Evolutionary conservation across 2,888 invertebrate genomes (phyloP).

Genomic region (Dryobotodes eremita): DNA sequence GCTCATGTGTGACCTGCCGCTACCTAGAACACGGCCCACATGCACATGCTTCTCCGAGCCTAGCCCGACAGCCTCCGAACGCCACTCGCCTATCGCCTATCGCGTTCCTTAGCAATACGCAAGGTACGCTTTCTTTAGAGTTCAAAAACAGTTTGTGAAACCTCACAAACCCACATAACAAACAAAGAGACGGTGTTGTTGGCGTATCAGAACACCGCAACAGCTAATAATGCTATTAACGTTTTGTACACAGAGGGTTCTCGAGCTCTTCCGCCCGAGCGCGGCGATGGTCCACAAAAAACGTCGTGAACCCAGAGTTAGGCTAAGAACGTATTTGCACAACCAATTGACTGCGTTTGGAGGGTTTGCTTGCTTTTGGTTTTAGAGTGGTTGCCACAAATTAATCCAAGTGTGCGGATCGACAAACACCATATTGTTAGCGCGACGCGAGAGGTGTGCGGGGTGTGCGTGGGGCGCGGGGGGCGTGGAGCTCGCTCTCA

Average conservation of each 20-base stretch:
- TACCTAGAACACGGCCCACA: neutral
- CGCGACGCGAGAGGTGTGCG: conserved; percentile 15
- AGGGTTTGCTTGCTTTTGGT: conserved; percentile 75
- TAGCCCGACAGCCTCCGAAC: neutral
- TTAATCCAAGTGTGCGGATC: conserved; percentile 74
- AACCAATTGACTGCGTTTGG: conserved; percentile 73
- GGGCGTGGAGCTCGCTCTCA: conserved; percentile 42
- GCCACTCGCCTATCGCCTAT: neutral
- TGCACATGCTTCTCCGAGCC: neutral
- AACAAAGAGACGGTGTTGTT: conserved; percentile 26
- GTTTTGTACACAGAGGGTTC: conserved; percentile 40
- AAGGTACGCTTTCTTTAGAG: neutral
- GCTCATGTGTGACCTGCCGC: neutral
- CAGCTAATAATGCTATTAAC: conserved; percentile 37
- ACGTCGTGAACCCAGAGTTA: conserved; percentile 42
- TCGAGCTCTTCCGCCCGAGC: conserved; percentile 51
- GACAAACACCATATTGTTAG: conserved; percentile 69
- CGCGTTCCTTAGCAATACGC: neutral
- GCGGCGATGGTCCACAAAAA: conserved; percentile 53
- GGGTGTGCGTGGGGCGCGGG: conserved; percentile 13
- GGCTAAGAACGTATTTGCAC: conserved; percentile 65
- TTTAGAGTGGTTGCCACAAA: conserved; percentile 81
- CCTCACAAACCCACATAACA: conserved; percentile 7
- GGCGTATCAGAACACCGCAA: conserved; percentile 33
- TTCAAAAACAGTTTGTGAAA: conserved; percentile 1